Evolutionary conservation across 64 coral and sea anemone species (phyloP), one percentile per base, ranked within the genome.

Genomic region (Actinia tenebrosa): DNA sequence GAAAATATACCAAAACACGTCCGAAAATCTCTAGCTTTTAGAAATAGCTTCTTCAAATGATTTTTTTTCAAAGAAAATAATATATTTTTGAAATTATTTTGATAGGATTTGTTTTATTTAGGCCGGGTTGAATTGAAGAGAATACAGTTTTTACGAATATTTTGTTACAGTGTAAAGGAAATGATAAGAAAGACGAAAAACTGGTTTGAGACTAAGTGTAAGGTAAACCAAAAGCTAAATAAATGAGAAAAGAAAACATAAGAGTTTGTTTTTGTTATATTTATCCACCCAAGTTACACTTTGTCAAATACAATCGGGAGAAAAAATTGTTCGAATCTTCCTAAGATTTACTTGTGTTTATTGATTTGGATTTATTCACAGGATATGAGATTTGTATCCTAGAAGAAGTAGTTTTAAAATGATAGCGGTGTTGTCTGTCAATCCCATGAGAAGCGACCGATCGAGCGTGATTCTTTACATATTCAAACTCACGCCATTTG

Each of bases 401-500:
- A 15, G 26, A 42, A 75, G 69, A 30, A 9, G 26, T 11, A 42
- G 10, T 75, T 75, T 75, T 3, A n/a, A 66, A 66, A 66, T 66
- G 11, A 75, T n/a, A 66, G 63, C 20, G 22, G 10, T 66, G 4
- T 23, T 6, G 42, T 20, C 64, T 69, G 64, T 69, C 64, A 27
- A 42, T 11, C 25, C 11, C 63, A n/a, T 61, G 18, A 20, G 9
- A 11, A 20, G 5, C 19, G 44, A 81, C 4, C n/a, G 79, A 20
- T 50, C 3, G 46, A 81, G 79, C 79, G 79, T 81, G 79, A 81
- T 81, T 22, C 46, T 37, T n/a, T 50, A 22, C 45, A 3, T 20
- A 66, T n/a, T 81, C 79, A 81, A 81, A 50, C 44, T 81, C 79
- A 81, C 79, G 79, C 79, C 17, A 81, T 22, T 81, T 81, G 17